Evolutionary conservation across 2,113 vertebrate genomes (phyloP), one percentile per base, ranked within the genome.

Genomic region (Malaclemys terrapin): DNA sequence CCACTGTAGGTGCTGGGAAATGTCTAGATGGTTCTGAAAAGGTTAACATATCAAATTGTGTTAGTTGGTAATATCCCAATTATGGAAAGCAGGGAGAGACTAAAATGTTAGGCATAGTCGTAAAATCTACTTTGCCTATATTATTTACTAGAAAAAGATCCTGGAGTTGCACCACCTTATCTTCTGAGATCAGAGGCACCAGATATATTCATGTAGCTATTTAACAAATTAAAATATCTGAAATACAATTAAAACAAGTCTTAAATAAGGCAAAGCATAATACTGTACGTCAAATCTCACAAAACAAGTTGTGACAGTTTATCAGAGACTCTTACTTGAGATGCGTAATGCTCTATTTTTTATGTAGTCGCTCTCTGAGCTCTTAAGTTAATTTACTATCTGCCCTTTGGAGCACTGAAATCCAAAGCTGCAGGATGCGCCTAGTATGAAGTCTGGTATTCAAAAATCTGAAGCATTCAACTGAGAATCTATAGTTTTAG

Each of bases 61-160:
- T 52, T 90, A 56, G 25, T 69, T 87, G 87, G 75, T 85, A 94
- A 91, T 94, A 95, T 87, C 90, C 69, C 95, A 96, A 95, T 93
- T 97, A 93, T 94, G 94, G 96, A 94, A 93, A 59, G 87, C 93
- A 88, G 80, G 31, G 24, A 14, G 20, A 42, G 38, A 47, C 56
- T 52, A n/a, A 87, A 97, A 65, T 82, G 65, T 35, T 82, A 87
- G 93, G 69, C 90, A 93, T 86, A 96, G 91, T 49, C 83, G 20
- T 93, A 29, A 75, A 1, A 0, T 85, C 52, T 94, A 35, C 89
- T 69, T 8, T 35, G 62, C 31, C 14, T 95, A 19, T 38, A 86
- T 91, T 96, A 62, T 93, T 96, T 96, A 95, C 94, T 95, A 92
- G 88, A 95, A 96, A 90, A 7, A 86, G 53, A 84, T n/a, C 49